Base-by-base conservation (phyloP, 2,113 vertebrate species). In the Uria lomvia region DNA sequence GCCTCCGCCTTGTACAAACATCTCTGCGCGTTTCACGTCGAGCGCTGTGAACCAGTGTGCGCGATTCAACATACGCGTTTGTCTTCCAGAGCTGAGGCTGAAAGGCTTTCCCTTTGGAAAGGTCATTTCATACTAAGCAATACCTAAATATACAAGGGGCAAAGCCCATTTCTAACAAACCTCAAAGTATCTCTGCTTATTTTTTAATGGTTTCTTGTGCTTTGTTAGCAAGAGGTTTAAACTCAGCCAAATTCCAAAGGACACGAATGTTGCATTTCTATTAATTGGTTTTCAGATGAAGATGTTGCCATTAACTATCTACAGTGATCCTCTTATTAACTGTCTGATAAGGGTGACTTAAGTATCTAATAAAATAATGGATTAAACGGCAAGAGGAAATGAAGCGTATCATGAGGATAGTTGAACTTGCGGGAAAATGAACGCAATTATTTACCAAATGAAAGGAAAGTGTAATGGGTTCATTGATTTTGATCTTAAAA, bases 21-120 rank as follows among this genome's bases (percentile, higher is more conserved):
- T 4, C 73, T 60, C 36, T 18, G 11, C 0, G 0, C 1, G 0
- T 29, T 56, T 1, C 6, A 68, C 18, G 53, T 45, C 5, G 2
- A 3, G n/a, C 5, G 1, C 50, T 50, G 16, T 17, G 59, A 50
- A 16, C 21, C 34, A 8, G 30, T 2, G n/a, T 0, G 53, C 1
- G 2, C 10, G 49, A 14, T 14, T 13, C 12, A 73, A 86, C 83
- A 67, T 3, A 7, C 0, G 2, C 34, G 2, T 24, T 21, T 0
- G 5, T 43, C 83, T 75, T 42, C 43, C 26, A 11, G 86, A 71
- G 67, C 40, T 59, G 58, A 62, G 47, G 56, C 56, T 34, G 2
- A 34, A 34, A 71, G 30, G 22, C 76, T 56, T 58, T 29, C 29
- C 5, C 20, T 32, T 9, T 20, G 18, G 4, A 40, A 45, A 45